Percentiles rank a stretch among this genome's conserved stretches.
Conservation (phyloP, 2,888 invertebrate genomes). For the Andrena camellia region DNA sequence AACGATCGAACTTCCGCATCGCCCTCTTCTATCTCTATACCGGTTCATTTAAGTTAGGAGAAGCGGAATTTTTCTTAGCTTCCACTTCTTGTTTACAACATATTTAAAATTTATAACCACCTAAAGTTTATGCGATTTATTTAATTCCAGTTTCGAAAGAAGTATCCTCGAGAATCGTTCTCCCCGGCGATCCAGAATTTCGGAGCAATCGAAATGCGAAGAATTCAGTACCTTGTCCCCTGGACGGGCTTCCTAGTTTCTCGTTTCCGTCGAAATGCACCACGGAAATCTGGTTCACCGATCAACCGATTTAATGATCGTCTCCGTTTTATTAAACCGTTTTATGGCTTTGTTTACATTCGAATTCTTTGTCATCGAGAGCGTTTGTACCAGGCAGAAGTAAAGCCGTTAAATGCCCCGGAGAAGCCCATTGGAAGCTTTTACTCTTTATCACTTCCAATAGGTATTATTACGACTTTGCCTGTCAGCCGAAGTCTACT, state of each 20-base stretch:
- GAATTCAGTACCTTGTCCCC: background rate
- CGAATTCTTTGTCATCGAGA: background rate
- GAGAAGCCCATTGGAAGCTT: constrained; percentile 31
- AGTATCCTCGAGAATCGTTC: background rate
- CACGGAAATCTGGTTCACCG: constrained; percentile 11
- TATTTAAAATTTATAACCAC: constrained; percentile 1
- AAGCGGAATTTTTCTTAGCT: background rate
- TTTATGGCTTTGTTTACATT: constrained; percentile 60
- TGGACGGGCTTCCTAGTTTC: background rate
- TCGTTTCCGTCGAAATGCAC: background rate
- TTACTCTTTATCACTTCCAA: constrained; percentile 3
- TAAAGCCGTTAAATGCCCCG: constrained; percentile 15
- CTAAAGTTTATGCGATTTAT: constrained; percentile 4
- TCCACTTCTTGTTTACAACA: constrained; percentile 8
- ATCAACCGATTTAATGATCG: constrained; percentile 45
- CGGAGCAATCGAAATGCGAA: constrained; percentile 1
- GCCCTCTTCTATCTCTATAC: background rate
- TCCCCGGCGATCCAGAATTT: background rate
- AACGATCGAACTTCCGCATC: constrained; percentile 23
- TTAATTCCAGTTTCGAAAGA: constrained; percentile 4
- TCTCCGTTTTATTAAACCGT: constrained; percentile 50
- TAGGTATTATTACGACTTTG: constrained; percentile 22
- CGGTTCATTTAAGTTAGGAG: constrained; percentile 13
- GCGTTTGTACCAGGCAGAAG: background rate
- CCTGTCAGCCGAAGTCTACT: constrained; percentile 11